A percentile compares a stretch with the other conserved stretches of the same genome.
These are phyloP conservation scores for Pelmatolapia mariae DNA, from an alignment of 2,113 vertebrate species.

Conservation along the genomic window DNA sequence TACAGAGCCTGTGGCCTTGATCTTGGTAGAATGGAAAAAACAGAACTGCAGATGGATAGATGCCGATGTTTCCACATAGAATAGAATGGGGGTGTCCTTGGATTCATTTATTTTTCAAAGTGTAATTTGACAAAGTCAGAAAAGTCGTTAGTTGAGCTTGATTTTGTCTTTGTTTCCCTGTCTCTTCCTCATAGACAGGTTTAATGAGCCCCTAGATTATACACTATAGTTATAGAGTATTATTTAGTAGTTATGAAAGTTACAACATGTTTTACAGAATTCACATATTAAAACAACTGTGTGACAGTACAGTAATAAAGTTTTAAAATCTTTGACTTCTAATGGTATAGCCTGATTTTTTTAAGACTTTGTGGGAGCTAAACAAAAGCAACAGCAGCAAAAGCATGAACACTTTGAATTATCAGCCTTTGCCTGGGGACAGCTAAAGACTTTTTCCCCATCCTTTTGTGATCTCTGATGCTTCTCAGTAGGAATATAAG, in stretches of 20 bases:
- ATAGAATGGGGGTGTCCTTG: not conserved
- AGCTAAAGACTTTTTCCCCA: not conserved
- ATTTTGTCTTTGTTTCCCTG: not conserved
- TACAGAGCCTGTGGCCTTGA: not conserved
- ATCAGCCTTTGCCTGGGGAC: not conserved
- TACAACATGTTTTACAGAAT: not conserved
- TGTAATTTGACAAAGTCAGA: not conserved
- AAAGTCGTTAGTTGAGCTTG: fast-evolving
- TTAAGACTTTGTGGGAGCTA: not conserved
- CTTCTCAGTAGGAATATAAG: not conserved
- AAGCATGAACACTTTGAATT: not conserved
- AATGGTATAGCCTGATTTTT: not conserved
- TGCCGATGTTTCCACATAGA: not conserved
- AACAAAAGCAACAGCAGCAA: not conserved
- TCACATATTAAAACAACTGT: not conserved
- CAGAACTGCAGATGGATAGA: not conserved
- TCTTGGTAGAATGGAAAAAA: not conserved
- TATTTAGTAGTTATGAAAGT: not conserved
- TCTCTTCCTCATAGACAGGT: fast-evolving
- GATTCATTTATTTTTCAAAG: not conserved
- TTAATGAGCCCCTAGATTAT: not conserved
- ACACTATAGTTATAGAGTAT: not conserved
- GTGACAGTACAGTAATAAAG: not conserved
- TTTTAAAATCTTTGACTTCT: not conserved
- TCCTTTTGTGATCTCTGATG: not conserved